Percentiles rank a stretch among this genome's conserved stretches.
These are phyloP conservation scores for Ploceus nigricollis DNA, from an alignment of 2,113 vertebrate genomes.

Conservation along the genomic window DNA sequence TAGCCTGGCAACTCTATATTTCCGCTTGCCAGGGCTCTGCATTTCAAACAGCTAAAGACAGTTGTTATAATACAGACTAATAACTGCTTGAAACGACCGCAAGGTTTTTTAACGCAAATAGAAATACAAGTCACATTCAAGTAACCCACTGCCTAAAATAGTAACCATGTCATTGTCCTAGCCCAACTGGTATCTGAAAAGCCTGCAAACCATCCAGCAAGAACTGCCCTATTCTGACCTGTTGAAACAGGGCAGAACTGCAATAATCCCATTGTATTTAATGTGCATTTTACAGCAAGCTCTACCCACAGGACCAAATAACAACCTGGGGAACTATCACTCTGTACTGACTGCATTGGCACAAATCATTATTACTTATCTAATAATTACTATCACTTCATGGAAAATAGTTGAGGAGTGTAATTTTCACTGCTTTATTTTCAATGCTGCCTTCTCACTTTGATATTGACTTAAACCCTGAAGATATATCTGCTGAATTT, in stretches of 20 bases:
- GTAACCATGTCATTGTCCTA: constrained; percentile 46
- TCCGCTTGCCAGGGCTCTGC: not conserved
- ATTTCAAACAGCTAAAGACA: constrained; percentile 37
- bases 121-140: constrained; percentile 66
- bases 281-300: constrained; percentile 34
- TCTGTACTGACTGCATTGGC: constrained; percentile 32
- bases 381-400: constrained; percentile 50
- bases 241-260: constrained; percentile 65
- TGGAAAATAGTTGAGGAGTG: constrained; percentile 31
- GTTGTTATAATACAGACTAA: constrained; percentile 51
- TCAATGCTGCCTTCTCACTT: not conserved
- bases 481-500: constrained; percentile 23
- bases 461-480: not conserved
- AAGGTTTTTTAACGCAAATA: constrained; percentile 45
- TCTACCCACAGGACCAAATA: constrained; percentile 50
- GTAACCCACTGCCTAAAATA: constrained; percentile 46
- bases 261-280: constrained; percentile 52
- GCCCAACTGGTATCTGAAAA: constrained; percentile 55
- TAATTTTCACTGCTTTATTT: constrained; percentile 17
- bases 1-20: not conserved
- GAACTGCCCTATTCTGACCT: constrained; percentile 59
- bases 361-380: constrained; percentile 61
- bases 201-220: constrained; percentile 55
- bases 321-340: constrained; percentile 47
- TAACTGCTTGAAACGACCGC: constrained; percentile 29